A percentile compares a stretch with the other conserved stretches of the same genome.
phyloP scores from a whole-genome alignment of 1,140 invertebrate genomes.

The Tetramorium parvispinum region DNA sequence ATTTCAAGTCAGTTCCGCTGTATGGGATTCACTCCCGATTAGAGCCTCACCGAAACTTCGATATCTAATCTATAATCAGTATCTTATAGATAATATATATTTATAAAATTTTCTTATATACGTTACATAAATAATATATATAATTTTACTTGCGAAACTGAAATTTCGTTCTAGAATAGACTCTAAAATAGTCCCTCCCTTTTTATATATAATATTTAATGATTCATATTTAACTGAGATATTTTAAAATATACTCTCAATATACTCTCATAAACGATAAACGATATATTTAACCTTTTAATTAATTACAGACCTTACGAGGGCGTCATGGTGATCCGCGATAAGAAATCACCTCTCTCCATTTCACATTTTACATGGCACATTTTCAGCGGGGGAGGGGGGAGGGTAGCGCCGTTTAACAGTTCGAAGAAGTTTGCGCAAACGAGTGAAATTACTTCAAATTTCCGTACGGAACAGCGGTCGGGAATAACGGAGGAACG shows the following conservation, averaged over 20 bases:
- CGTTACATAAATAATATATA: not conserved
- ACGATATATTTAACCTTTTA: conserved; percentile 15
- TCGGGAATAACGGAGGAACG: not conserved
- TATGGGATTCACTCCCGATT: not conserved
- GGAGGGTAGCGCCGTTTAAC: not conserved
- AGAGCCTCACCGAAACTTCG: not conserved
- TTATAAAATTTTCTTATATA: no score
- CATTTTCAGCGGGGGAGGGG: not conserved
- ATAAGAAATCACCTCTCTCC: conserved; percentile 30
- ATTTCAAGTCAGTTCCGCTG: not conserved
- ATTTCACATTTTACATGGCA: conserved; percentile 10
- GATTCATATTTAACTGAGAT: not conserved
- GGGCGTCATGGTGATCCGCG: not conserved
- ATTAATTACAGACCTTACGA: conserved; percentile 19
- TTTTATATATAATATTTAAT: not conserved
- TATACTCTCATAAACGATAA: no score
- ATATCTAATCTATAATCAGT: not conserved
- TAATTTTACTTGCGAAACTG: conserved; percentile 7
- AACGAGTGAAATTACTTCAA: conserved; percentile 54
- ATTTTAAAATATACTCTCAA: not conserved
- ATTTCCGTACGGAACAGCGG: conserved; percentile 36
- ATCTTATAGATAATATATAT: not conserved
- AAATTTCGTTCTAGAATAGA: not conserved
- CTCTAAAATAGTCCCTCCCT: not conserved
- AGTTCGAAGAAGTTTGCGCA: conserved; percentile 57